These are phyloP conservation scores for Arrhopalites spinosus DNA, from an alignment of 2,888 invertebrate genomes.

Conservation along the genomic window DNA sequence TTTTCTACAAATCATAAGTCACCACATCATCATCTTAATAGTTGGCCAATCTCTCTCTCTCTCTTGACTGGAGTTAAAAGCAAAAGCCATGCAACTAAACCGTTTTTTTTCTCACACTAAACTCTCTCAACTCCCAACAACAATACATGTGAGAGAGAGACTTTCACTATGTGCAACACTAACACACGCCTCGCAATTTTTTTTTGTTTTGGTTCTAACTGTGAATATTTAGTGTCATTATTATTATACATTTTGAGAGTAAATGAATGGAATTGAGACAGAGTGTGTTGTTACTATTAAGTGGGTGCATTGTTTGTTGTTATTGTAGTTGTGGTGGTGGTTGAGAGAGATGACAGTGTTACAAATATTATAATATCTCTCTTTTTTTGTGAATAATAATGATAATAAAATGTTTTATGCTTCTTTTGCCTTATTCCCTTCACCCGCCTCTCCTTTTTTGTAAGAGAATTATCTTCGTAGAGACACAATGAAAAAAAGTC, in stretches of 20 bases:
- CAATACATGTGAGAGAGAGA: too few species aligned
- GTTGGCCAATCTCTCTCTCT: too few species aligned
- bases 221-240: too few species aligned
- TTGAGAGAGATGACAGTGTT: background rate
- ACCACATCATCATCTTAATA: too few species aligned
- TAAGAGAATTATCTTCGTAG: background rate
- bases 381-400: background rate
- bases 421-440: background rate
- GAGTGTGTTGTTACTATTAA: background rate
- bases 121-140: too few species aligned
- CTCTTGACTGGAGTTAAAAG: too few species aligned
- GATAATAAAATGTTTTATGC: background rate
- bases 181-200: too few species aligned
- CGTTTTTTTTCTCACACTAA: too few species aligned
- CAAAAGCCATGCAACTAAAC: too few species aligned
- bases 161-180: too few species aligned
- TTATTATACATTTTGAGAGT: too few species aligned
- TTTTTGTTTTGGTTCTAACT: too few species aligned
- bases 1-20: background rate
- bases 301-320: constrained; percentile 17
- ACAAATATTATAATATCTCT: constrained; percentile 7
- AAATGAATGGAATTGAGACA: background rate
- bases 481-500: constrained; percentile 8
- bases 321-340: background rate
- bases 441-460: constrained; percentile 7